Percentiles rank a stretch among this genome's conserved stretches.
Conservation (phyloP, 2,888 invertebrate genomes). For the Toxonevra muliebris region DNA sequence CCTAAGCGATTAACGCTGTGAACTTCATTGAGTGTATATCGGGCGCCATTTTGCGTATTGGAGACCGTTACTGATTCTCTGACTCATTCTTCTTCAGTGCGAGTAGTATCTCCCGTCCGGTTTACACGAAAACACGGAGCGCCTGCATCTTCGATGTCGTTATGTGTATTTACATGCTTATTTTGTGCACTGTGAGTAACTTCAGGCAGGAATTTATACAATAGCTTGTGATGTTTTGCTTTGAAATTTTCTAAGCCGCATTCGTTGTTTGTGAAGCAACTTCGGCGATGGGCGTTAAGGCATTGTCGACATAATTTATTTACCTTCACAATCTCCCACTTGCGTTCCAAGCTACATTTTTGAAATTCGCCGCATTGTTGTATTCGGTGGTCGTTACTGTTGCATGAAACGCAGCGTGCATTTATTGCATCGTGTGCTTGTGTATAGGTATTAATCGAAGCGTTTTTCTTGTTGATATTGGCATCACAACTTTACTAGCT, state of each 20-base stretch:
- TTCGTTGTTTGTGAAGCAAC: neutral
- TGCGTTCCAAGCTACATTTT: neutral
- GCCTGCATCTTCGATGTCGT: no score
- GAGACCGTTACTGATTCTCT: neutral
- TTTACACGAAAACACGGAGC: neutral
- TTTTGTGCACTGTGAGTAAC: no score
- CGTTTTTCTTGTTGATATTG: slow-evolving; percentile 1
- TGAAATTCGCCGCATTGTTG: slow-evolving; percentile 1
- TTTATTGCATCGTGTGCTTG: no score
- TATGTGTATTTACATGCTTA: no score
- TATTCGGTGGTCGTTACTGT: neutral
- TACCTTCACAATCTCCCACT: slow-evolving; percentile 12
- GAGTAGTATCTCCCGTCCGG: slow-evolving; percentile 16
- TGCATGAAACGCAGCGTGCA: slow-evolving; percentile 1
- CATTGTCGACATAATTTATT: slow-evolving; percentile 19
- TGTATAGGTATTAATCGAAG: no score
- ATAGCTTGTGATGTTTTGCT: neutral
- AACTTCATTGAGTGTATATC: slow-evolving; percentile 6
- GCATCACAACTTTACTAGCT: slow-evolving; percentile 6
- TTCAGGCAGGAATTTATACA: neutral
- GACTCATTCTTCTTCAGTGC: slow-evolving; percentile 1
- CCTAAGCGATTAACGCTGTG: slow-evolving; percentile 6
- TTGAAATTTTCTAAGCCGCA: slow-evolving; percentile 6
- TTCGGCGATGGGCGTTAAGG: slow-evolving; percentile 12
- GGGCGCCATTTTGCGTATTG: neutral